Evolutionary conservation across 1,140 invertebrate genomes (phyloP), one percentile per base, ranked within the genome.

Genomic region (Drosophila suzukii): DNA sequence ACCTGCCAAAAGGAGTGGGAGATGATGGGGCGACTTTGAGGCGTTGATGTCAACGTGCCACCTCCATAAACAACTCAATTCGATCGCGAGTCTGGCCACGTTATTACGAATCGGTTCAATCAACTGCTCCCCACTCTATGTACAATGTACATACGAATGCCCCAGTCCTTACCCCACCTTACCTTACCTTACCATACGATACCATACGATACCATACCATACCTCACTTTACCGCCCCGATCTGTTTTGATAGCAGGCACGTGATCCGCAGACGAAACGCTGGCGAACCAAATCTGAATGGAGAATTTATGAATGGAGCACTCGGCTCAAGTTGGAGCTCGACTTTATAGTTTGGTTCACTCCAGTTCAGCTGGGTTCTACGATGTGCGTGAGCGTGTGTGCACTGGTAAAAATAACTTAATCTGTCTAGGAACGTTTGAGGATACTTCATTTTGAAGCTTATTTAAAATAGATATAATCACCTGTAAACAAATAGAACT

Each of bases 261-360:
- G 83, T 88, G 83, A 88, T 88, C 72, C 71, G 83, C 60, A 88
- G 83, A 80, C 76, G 59, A 70, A 62, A 32, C 75, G 41, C 57
- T 61, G 50, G 51, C 70, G 62, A 55, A 60, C 76, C 61, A 65
- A 83, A 83, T 85, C 81, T 85, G 78, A 86, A 86, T 88, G 83
- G 68, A 77, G 83, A 88, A 89, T 80, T 88, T 89, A 88, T 88
- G 83, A 88, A 88, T 88, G 83, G 44, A 88, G 77, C 55, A 49
- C 38, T 51, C 32, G 43, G 39, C 39, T 57, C 24, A 6, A 39
- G 10, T 15, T 34, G 20, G 36, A 41, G 46, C 51, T 49, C 8
- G 39, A 46, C 32, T 41, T 39, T 10, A 39, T 13, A 15, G 17
- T 70, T 49, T 56, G 61, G 50, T 47, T 57, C 65, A 58, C 41